Evolutionary conservation across 2,888 invertebrate genomes (phyloP), one percentile per base, ranked within the genome.

Genomic region (Xestia sexstrigata): DNA sequence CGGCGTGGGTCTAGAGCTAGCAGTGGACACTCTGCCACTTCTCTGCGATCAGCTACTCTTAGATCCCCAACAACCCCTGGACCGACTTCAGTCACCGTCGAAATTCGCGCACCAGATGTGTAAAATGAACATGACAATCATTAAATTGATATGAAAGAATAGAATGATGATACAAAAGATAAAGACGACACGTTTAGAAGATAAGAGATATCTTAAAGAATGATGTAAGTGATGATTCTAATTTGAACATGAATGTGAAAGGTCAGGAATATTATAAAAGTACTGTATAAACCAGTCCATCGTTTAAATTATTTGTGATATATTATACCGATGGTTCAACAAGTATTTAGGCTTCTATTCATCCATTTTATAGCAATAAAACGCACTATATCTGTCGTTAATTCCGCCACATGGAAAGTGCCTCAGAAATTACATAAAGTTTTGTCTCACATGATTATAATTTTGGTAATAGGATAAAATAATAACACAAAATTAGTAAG

Each of bases 1-100:
- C 97, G 98, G 84, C 97, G 98, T 81, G 98, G 98, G 81, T 98
- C 98, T 82, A 97, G 98, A 92, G 98, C 97, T 70, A 98, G 98
- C 93, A 98, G 98, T 92, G 98, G 98, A 88, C 98, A 98, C 76
- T 98, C 98, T n/a, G 98, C 97, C 71, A 97, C 97, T 39, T 98
- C 98, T 45, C 94, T 97, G 87, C 97, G 97, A 89, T 98, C 98
- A 76, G 98, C 97, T 82, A 98, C 92, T 88, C 94, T 94, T 30
- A 94, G 93, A 60, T 96, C 95, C 23, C 96, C 95, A 1, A 96
- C 95, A 23, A 90, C 95, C 0, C 93, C 95, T 0, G 96, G 96
- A 60, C 97, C 96, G 3, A 95, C 96, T 26, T 96, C 96, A 91
- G 98, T 98, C 83, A 98, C 98, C 85, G 98, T 98, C 75, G 98